Evolutionary conservation across 2,888 invertebrate species (phyloP).

Genomic region (Mantis religiosa): DNA sequence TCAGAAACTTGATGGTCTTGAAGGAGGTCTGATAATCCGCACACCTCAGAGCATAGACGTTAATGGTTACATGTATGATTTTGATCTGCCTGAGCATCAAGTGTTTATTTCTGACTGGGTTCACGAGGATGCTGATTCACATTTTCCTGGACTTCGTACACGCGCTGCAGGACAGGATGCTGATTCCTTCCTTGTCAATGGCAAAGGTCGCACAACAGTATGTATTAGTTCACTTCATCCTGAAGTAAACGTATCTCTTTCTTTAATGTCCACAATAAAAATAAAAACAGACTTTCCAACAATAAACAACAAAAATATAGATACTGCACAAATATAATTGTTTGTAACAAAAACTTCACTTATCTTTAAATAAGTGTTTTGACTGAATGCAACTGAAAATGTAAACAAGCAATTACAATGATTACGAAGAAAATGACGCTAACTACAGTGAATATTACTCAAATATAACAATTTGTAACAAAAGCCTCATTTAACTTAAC

Average conservation of each 20-base stretch:
- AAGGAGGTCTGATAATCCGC: constrained; percentile 41
- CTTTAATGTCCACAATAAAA: neutral
- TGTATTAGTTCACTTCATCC: neutral
- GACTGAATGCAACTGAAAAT: no score
- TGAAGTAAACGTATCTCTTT: neutral
- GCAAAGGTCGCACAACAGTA: constrained; percentile 32
- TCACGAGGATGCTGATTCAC: constrained; percentile 35
- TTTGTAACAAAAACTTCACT: no score
- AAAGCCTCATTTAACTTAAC: no score
- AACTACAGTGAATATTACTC: no score
- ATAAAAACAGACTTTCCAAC: no score
- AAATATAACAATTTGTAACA: no score
- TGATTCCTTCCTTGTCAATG: constrained; percentile 34
- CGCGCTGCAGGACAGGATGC: constrained; percentile 34
- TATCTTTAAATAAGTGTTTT: no score
- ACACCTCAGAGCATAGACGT: constrained; percentile 35
- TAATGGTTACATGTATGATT: constrained; percentile 40
- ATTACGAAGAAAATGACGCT: no score
- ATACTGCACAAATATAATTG: no score
- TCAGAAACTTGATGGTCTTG: constrained; percentile 43
- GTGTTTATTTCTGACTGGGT: constrained; percentile 47
- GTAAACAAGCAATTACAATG: no score
- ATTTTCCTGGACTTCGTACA: constrained; percentile 36
- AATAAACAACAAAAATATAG: no score
- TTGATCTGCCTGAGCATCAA: constrained; percentile 45